Base-by-base conservation (phyloP, 1,140 invertebrate species). In the Tetramorium simillimum region DNA sequence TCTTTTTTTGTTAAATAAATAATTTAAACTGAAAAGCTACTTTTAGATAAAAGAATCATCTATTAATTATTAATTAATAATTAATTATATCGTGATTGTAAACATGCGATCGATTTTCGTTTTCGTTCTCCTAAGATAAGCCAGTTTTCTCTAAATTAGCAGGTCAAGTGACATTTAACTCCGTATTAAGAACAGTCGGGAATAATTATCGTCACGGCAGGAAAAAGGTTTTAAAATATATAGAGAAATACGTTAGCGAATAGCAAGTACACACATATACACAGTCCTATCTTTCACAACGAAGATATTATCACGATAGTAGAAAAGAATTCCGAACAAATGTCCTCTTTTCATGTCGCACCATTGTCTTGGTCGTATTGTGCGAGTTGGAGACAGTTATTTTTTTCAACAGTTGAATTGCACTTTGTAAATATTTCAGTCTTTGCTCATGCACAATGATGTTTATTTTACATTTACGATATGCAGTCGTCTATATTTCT, bases 341-440 rank as follows among this genome's bases (percentile, higher is more conserved):
- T 18, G 53, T 69, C 14, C 49, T 12, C 40, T 84, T 82, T 84
- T 84, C 80, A 82, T 14, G 24, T 84, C 33, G 46, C 16, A 14
- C 14, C 33, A 76, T 76, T 77, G 60, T 85, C 60, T 85, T 85
- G 33, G 33, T 43, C 72, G 56, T 12, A 62, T 65, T 85, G 46
- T 51, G 4, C 33, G 6, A 58, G 53, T 16, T 62, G 14, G n/a
- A 63, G 43, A 65, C 33, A n/a, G 60, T 85, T 85, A 65, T 77
- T 85, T 85, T 63, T 85, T 85, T 53, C 82, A 65, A 16, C 58
- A 56, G 49, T 56, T 53, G 46, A 84, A 84, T 73, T 84, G 53
- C n/a, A 46, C 69, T 84, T 28, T 46, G 53, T 73, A 82, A 82
- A 82, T 73, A 73, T 82, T 82, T 82, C 69, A 58, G 28, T 60